A percentile compares a stretch with the other conserved stretches of the same genome.
Conservation (phyloP, 2,888 invertebrate species). For the Microctonus brassicae region DNA sequence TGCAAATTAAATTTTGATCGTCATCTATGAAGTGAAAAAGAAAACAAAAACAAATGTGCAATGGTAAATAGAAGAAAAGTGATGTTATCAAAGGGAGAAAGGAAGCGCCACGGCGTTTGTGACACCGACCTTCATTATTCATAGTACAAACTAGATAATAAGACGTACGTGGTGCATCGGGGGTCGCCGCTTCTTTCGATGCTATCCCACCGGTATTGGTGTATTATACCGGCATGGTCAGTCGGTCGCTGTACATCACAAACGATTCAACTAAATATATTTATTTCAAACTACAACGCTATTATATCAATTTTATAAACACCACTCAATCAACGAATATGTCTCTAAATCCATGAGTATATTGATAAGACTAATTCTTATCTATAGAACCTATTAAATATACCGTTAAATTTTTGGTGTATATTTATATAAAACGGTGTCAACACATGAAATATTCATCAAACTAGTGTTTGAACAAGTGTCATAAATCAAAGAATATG, state of each 20-base stretch:
- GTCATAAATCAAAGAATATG: not conserved
- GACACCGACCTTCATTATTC: not conserved
- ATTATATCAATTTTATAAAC: not conserved
- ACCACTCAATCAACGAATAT: not conserved
- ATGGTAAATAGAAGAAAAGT: not conserved
- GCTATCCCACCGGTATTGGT: not conserved
- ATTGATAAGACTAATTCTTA: not conserved
- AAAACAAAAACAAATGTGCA: not conserved
- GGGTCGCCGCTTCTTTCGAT: slow-evolving; percentile 9
- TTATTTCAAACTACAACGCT: not conserved
- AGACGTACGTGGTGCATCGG: not conserved
- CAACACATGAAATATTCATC: not conserved
- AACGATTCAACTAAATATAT: not conserved
- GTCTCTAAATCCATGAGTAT: not conserved
- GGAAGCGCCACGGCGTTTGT: not conserved
- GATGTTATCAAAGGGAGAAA: not conserved
- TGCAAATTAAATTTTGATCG: not conserved
- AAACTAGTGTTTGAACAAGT: not conserved
- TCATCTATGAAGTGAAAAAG: not conserved
- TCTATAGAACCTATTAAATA: not conserved
- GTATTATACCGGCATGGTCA: slow-evolving; percentile 1
- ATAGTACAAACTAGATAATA: not conserved
- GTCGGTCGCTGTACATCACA: slow-evolving; percentile 4
- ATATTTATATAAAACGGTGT: not conserved
- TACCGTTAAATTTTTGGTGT: not conserved